These are phyloP conservation scores for Colletes gigas DNA, from an alignment of 1,140 invertebrate genomes.

Conservation along the genomic window DNA sequence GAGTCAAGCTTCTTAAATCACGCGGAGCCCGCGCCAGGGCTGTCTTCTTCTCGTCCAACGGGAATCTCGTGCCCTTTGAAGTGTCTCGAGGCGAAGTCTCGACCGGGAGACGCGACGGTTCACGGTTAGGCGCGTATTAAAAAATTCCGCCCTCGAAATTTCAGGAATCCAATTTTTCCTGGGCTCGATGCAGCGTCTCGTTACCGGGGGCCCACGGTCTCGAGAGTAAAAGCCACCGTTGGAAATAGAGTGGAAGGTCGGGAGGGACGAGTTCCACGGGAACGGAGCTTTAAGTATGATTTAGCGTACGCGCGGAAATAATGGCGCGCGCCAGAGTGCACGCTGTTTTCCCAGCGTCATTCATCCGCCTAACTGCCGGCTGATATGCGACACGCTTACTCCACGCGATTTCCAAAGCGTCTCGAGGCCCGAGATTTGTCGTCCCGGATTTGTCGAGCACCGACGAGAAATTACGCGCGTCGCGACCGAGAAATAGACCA, in stretches of 20 bases:
- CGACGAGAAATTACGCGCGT: slow-evolving; percentile 3
- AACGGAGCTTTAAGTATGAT: slow-evolving; percentile 54
- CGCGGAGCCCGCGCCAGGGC: background rate
- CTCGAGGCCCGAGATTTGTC: slow-evolving; percentile 39
- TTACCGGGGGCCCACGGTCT: slow-evolving; percentile 47
- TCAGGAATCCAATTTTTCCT: slow-evolving; percentile 63
- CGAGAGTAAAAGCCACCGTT: slow-evolving; percentile 39
- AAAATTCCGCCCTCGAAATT: slow-evolving; percentile 66
- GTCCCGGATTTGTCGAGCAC: slow-evolving; percentile 34
- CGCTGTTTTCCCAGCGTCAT: slow-evolving; percentile 56
- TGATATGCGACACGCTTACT: slow-evolving; percentile 55
- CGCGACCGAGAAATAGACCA: background rate
- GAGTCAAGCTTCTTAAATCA: slow-evolving; percentile 1
- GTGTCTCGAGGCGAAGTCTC: slow-evolving; percentile 33
- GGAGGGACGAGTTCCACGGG: background rate
- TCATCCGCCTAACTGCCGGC: slow-evolving; percentile 58
- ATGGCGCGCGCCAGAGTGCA: slow-evolving; percentile 31
- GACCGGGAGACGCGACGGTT: slow-evolving; percentile 39
- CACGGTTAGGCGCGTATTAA: slow-evolving; percentile 60
- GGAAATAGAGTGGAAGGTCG: slow-evolving; percentile 54
- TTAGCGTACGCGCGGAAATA: slow-evolving; percentile 59
- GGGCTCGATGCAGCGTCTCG: slow-evolving; percentile 49
- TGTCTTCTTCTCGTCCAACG: slow-evolving; percentile 16
- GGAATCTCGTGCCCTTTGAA: slow-evolving; percentile 48
- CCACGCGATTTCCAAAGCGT: slow-evolving; percentile 35